These are phyloP conservation scores for Chamaetylas fuelleborni DNA, from an alignment of 2,113 vertebrate species.

Conservation along the genomic window DNA sequence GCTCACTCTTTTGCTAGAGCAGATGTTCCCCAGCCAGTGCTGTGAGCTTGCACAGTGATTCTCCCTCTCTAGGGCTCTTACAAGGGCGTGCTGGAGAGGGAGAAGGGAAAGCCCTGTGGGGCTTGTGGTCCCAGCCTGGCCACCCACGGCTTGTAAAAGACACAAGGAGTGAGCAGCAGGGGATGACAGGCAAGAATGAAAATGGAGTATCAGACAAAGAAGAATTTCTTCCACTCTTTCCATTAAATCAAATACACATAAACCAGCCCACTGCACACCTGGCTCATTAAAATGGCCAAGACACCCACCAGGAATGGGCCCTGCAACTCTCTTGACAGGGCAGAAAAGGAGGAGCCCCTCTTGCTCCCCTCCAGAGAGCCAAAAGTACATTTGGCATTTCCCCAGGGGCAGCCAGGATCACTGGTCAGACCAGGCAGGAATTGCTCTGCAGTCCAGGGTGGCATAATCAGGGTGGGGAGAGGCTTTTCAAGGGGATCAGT, in stretches of 20 bases:
- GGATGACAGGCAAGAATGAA: background rate
- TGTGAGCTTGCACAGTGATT: background rate
- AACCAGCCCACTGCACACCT: background rate
- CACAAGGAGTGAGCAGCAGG: background rate
- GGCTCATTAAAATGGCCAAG: background rate
- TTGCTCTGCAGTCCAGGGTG: too few relatives aligned
- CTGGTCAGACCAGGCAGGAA: background rate
- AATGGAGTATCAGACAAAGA: background rate
- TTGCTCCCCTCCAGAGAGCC: background rate
- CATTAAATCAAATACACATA: background rate
- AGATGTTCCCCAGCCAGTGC: background rate
- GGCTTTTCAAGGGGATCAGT: background rate
- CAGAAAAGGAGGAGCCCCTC: background rate
- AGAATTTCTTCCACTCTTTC: background rate
- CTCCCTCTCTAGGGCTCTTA: background rate
- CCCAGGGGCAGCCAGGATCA: background rate
- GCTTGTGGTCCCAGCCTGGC: background rate
- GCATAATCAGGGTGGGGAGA: rapidly evolving
- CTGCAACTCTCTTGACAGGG: background rate
- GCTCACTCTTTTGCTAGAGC: background rate
- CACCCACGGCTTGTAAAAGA: background rate
- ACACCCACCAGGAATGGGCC: background rate
- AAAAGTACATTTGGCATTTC: background rate
- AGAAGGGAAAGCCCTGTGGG: background rate
- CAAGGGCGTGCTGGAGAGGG: background rate